These are phyloP conservation scores for Vanessa cardui DNA, from an alignment of 2,888 invertebrate species.

Conservation along the genomic window DNA sequence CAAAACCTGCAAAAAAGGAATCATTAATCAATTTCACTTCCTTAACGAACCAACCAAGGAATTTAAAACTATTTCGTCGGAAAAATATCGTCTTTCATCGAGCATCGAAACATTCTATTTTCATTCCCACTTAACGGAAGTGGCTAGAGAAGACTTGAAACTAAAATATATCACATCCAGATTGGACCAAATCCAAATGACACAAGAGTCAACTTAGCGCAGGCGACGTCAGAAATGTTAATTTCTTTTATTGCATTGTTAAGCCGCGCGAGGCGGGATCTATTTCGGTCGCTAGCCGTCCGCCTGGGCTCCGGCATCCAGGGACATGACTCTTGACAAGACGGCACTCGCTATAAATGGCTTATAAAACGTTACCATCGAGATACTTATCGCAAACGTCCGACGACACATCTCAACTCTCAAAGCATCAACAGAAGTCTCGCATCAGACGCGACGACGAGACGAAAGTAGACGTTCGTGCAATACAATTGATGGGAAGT, in stretches of 20 bases:
- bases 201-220: constrained; percentile 80
- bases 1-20: constrained; percentile 71
- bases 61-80: constrained; percentile 33
- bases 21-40: constrained; percentile 47
- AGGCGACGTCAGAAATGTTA: constrained; percentile 74
- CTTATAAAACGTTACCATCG: constrained; percentile 64
- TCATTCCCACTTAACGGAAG: constrained; percentile 76
- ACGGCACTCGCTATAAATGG: constrained; percentile 81
- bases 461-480: not conserved
- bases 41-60: constrained; percentile 24
- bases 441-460: not conserved
- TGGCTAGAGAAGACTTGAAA: constrained; percentile 65
- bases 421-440: constrained; percentile 7
- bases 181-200: constrained; percentile 80
- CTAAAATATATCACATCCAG: constrained; percentile 68
- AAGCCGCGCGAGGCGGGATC: constrained; percentile 73
- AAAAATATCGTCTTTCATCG: constrained; percentile 65
- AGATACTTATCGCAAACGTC: constrained; percentile 39
- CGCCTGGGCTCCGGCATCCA: constrained; percentile 75
- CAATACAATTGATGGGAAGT: constrained; percentile 21
- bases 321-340: constrained; percentile 74
- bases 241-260: constrained; percentile 84
- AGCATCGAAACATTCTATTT: constrained; percentile 64
- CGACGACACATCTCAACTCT: constrained; percentile 22
- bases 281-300: constrained; percentile 77